A percentile compares a stretch with the other conserved stretches of the same genome.
These are phyloP conservation scores for Sesia bembeciformis DNA, from an alignment of 2,888 invertebrate genomes.

Conservation along the genomic window DNA sequence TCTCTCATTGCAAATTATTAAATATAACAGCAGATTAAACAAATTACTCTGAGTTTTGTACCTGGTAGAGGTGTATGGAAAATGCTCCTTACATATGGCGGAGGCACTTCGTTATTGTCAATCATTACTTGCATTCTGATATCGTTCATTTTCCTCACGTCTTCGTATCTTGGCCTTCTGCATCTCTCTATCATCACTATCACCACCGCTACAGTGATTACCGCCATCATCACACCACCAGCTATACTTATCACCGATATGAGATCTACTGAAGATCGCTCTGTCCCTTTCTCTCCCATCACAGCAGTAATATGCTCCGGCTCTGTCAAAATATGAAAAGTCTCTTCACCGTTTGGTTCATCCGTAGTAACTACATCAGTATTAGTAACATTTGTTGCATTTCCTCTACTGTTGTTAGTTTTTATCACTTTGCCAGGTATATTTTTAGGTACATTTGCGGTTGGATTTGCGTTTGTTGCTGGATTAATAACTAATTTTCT, in stretches of 20 bases:
- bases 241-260: constrained; percentile 68
- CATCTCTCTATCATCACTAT: constrained; percentile 66
- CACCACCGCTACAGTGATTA: constrained; percentile 64
- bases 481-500: too few species aligned
- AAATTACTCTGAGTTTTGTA: constrained; percentile 15
- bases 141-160: constrained; percentile 57
- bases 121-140: constrained; percentile 64
- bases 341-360: constrained; percentile 52
- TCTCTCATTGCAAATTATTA: too few species aligned
- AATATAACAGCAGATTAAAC: too few species aligned
- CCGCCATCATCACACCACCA: constrained; percentile 66
- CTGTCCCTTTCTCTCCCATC: constrained; percentile 57
- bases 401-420: constrained; percentile 10
- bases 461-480: too few species aligned
- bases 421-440: background rate
- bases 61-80: constrained; percentile 75
- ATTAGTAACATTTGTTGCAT: constrained; percentile 20
- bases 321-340: constrained; percentile 72
- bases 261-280: constrained; percentile 52
- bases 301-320: constrained; percentile 71
- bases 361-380: constrained; percentile 33
- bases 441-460: too few species aligned
- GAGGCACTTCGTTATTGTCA: constrained; percentile 53
- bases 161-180: constrained; percentile 50
- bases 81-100: constrained; percentile 70